These are phyloP conservation scores for Achatina immaculata DNA, from an alignment of 1,140 invertebrate genomes.

Conservation along the genomic window DNA sequence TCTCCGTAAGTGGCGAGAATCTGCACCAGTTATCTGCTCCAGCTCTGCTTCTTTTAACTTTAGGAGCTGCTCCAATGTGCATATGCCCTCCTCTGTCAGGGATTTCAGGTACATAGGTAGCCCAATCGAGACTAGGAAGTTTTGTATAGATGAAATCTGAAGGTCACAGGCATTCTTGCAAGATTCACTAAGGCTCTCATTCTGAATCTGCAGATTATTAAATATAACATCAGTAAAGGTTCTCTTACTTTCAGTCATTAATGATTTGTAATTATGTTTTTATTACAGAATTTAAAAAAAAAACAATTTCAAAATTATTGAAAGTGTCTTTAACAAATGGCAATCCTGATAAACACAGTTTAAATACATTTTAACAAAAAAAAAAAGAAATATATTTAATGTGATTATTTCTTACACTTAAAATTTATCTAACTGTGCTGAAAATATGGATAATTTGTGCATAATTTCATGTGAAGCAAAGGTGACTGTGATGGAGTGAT, in stretches of 20 bases:
- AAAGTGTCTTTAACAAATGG: no score
- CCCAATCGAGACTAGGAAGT: slow-evolving; percentile 71
- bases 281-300: not conserved
- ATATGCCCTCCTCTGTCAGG: slow-evolving; percentile 46
- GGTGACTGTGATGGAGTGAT: no score
- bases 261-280: not conserved
- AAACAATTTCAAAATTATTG: not conserved
- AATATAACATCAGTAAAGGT: slow-evolving; percentile 25
- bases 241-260: slow-evolving; percentile 7
- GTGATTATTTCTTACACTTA: no score
- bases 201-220: slow-evolving; percentile 66
- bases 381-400: not conserved
- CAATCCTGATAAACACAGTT: not conserved
- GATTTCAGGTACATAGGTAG: slow-evolving; percentile 70
- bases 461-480: no score
- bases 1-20: slow-evolving; percentile 59
- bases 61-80: slow-evolving; percentile 53
- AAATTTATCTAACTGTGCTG: no score
- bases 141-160: slow-evolving; percentile 66
- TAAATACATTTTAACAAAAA: not conserved
- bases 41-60: slow-evolving; percentile 54
- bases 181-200: slow-evolving; percentile 67
- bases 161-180: slow-evolving; percentile 64
- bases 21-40: slow-evolving; percentile 51
- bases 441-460: no score